Evolutionary conservation across 2,888 invertebrate genomes (phyloP), one percentile per base, ranked within the genome.

Genomic region (Drosophila robusta): DNA sequence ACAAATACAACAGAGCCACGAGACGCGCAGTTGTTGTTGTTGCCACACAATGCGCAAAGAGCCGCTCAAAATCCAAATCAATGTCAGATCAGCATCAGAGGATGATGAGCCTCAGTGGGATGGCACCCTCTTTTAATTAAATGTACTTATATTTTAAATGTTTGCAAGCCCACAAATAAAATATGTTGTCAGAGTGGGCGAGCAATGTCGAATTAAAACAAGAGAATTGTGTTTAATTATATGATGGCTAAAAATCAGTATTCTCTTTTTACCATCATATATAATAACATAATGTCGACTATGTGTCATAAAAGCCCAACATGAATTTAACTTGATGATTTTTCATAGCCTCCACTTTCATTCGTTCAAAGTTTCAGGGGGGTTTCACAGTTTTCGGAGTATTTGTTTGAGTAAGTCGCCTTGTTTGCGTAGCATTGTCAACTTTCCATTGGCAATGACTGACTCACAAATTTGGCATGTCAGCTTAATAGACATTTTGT

Each of bases 401-500:
- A 44, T 63, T 63, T 70, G 18, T 34, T 34, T 42, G 36, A 9
- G 12, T 54, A 39, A 12, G 4, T 52, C 18, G 18, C 18, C n/a
- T 32, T 41, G 26, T 18, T 44, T 49, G 29, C 44, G 12, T 55
- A 41, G 18, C 34, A 26, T 26, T 64, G 9, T n/a, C 41, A 52
- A n/a, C 29, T 45, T 46, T 22, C 51, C n/a, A 55, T 18, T 49
- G 8, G 4, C 8, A 8, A 11, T 64, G 49, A 50, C 9, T 49
- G 50, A 52, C 70, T 77, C 68, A 55, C 65, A 34, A 52, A 61
- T 56, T 67, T 63, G 62, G 45, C 44, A 26, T 46, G 60, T 73
- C 38, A 24, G 58, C 45, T 58, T 57, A 78, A 68, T 60, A 57
- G 39, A 46, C 60, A 64, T 63, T 75, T 70, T 60, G 82, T 75